phyloP scores from a whole-genome alignment of 2,113 vertebrate genomes.

The Triplophysa siluroides region DNA sequence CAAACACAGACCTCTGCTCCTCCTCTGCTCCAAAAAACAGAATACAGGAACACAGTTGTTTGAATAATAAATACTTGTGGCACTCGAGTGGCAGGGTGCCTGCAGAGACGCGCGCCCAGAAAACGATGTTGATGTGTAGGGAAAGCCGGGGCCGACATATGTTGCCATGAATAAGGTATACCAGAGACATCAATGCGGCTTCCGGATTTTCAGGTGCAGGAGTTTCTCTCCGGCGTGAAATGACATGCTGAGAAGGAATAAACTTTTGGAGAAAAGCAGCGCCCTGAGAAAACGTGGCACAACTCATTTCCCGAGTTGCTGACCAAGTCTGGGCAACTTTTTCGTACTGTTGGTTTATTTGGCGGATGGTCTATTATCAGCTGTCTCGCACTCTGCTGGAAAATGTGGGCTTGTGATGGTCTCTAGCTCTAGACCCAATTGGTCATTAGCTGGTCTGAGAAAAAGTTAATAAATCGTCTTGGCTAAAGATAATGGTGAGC shows the following conservation, averaged over 20 bases:
- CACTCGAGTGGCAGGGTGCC: slow-evolving; percentile 68
- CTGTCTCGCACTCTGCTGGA: not conserved
- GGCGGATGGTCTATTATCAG: not conserved
- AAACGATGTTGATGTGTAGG: slow-evolving; percentile 81
- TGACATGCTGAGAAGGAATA: slow-evolving; percentile 39
- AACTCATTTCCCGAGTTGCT: slow-evolving; percentile 32
- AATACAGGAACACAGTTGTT: slow-evolving; percentile 73
- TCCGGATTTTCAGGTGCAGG: slow-evolving; percentile 45
- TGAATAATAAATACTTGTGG: slow-evolving; percentile 81
- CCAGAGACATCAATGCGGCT: slow-evolving; percentile 49
- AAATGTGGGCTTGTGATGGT: not conserved
- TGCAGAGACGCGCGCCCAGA: slow-evolving; percentile 66
- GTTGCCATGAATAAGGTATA: slow-evolving; percentile 58
- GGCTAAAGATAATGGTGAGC: not conserved
- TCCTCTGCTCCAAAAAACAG: slow-evolving; percentile 59
- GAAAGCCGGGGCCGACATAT: slow-evolving; percentile 37
- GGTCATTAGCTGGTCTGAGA: not conserved
- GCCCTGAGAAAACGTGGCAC: not conserved
- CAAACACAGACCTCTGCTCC: slow-evolving; percentile 73
- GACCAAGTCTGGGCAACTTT: slow-evolving; percentile 39
- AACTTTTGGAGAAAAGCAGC: slow-evolving; percentile 31
- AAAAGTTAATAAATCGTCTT: not conserved
- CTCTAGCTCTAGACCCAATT: not conserved
- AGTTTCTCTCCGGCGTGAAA: slow-evolving; percentile 46
- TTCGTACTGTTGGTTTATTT: not conserved